Percentiles rank a stretch among this genome's conserved stretches.
Evolutionary conservation across 2,113 vertebrate species (phyloP).

Genomic region (Labeo rohita): DNA sequence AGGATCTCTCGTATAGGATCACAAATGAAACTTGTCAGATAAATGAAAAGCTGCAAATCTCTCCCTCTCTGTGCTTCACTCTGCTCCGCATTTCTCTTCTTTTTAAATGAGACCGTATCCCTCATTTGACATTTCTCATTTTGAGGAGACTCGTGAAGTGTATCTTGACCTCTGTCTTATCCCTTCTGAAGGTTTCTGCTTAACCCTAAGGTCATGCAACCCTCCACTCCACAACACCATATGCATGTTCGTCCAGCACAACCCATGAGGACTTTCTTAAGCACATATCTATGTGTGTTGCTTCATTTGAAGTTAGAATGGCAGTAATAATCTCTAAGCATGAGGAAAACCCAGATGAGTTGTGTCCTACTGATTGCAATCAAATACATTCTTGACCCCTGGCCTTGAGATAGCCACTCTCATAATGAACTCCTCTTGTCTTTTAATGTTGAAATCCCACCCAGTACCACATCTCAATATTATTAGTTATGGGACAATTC

Average conservation of each 20-base stretch:
- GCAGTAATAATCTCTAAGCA: neutral
- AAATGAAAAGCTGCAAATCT: slow-evolving; percentile 28
- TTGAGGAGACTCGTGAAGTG: slow-evolving; percentile 10
- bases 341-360: neutral
- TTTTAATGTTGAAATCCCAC: neutral
- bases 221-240: neutral
- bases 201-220: neutral
- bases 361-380: slow-evolving; percentile 39
- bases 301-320: neutral
- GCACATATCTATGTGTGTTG: neutral
- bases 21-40: slow-evolving; percentile 42
- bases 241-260: neutral
- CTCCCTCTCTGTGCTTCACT: neutral
- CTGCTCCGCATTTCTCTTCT: neutral
- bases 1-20: slow-evolving; percentile 12
- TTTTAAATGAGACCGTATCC: neutral
- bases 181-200: neutral
- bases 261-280: neutral
- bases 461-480: too few species aligned
- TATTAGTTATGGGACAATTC: neutral
- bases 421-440: neutral
- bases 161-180: slow-evolving; percentile 1
- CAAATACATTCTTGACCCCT: slow-evolving; percentile 22
- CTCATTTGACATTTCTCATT: neutral
- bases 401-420: neutral